Evolutionary conservation across 2,113 vertebrate species (phyloP), one percentile per base, ranked within the genome.

Genomic region (Chauna torquata): DNA sequence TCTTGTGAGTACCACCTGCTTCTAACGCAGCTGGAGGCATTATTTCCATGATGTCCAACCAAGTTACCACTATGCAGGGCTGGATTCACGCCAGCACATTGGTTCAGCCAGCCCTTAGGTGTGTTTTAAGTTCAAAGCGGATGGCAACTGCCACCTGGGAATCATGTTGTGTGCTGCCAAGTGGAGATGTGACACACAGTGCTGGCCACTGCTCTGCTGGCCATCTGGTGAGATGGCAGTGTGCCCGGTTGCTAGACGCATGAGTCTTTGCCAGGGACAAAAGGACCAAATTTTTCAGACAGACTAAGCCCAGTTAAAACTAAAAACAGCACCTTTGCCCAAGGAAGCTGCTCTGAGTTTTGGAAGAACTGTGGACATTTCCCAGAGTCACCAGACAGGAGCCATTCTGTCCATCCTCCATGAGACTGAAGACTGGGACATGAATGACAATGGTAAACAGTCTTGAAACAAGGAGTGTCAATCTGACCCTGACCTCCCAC

Each of bases 221-320:
- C 92, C 94, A 95, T 90, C 94, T 96, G 96, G 30, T 4, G 7
- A 86, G 47, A 54, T 93, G 95, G 94, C 92, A 94, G 14, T n/a
- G 12, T 16, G 94, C 88, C 90, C n/a, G 1, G 30, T 81, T 87
- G 88, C 82, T 78, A 71, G 78, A 71, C 6, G 0, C 23, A 20
- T 52, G 75, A 70, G 75, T 70, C 49, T 65, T n/a, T 61, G 85
- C 66, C 92, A 95, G 86, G 71, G 47, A 47, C 49, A 71, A 47
- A 50, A 20, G 12, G 54, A 78, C 84, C 52, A 82, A 76, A 5
- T 22, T 92, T 70, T 77, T 66, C 62, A 28, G 38, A 78, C 5
- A 76, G 74, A 45, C 36, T 19, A 44, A 78, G 32, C 8, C 52
- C 1, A 38, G 62, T 52, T 78, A 86, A 79, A 86, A 47, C 6